Conservation (phyloP, 2,113 vertebrate genomes). For the Paramormyrops kingsleyae region DNA sequence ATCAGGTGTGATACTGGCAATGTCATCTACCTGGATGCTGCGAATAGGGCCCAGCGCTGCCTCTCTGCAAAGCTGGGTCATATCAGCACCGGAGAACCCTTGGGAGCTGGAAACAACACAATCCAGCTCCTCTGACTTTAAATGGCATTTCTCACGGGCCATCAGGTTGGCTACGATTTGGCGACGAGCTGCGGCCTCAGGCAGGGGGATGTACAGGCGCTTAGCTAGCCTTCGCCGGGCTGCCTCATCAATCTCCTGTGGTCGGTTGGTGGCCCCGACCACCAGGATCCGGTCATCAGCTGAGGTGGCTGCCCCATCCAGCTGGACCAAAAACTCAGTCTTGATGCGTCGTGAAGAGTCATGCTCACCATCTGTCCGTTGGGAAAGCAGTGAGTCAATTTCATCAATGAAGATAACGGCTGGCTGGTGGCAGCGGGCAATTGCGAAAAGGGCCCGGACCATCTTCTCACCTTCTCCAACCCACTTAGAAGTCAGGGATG, state of each 20-base stretch:
- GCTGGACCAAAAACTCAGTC: slow-evolving; percentile 90
- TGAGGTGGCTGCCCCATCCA: slow-evolving; percentile 86
- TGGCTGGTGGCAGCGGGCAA: slow-evolving; percentile 87
- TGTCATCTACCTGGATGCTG: slow-evolving; percentile 75
- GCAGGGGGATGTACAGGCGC: slow-evolving; percentile 87
- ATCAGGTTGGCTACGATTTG: slow-evolving; percentile 81
- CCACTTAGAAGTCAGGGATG: slow-evolving; percentile 95
- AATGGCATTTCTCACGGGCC: slow-evolving; percentile 69
- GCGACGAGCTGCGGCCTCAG: slow-evolving; percentile 70
- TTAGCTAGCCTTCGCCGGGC: slow-evolving; percentile 84
- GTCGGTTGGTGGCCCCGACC: slow-evolving; percentile 91
- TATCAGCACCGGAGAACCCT: slow-evolving; percentile 89
- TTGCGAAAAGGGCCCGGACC: slow-evolving; percentile 86
- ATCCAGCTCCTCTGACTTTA: slow-evolving; percentile 65
- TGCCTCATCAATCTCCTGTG: slow-evolving; percentile 93
- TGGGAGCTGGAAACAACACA: slow-evolving; percentile 64
- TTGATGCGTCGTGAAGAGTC: slow-evolving; percentile 92
- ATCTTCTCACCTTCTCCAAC: slow-evolving; percentile 97
- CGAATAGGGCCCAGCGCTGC: slow-evolving; percentile 92
- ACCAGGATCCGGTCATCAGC: slow-evolving; percentile 89
- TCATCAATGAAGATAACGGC: slow-evolving; percentile 96
- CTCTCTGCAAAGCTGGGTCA: slow-evolving; percentile 90
- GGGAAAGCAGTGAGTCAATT: slow-evolving; percentile 89
- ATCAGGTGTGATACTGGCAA: slow-evolving; percentile 75
- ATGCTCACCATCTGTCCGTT: slow-evolving; percentile 87